Evolutionary conservation across 2,888 invertebrate species (phyloP), one percentile per base, ranked within the genome.

Genomic region (Buathra laborator): DNA sequence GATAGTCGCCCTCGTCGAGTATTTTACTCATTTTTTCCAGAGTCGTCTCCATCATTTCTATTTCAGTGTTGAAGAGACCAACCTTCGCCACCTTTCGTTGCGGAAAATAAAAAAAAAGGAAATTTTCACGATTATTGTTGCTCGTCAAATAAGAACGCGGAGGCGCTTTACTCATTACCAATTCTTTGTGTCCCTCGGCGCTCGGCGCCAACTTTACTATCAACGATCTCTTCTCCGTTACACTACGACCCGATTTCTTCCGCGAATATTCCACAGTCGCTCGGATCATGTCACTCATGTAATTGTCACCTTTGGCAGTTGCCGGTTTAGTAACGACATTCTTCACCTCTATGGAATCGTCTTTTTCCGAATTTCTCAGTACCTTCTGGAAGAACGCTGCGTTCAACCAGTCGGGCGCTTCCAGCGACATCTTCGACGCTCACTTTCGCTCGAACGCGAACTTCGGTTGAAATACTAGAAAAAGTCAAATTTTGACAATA

Each of bases 171-270:
- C 32, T 14, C n/a, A 29, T 87, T 84, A 93, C 93, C 86, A 93
- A 6, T 0, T 89, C 89, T 9, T 94, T 93, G 3, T 94, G 93
- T 19, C 95, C 90, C 91, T 94, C 51, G 10, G 92, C 90, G 62
- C 94, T 94, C 19, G 95, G 95, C 12, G 92, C 90, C 3, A 94
- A 88, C 82, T 94, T 94, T 6, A 92, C 77, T 16, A 94, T 89
- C 4, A 93, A 59, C 0, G 91, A 81, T 82, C 56, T 90, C 51
- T 92, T 92, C 62, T 91, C 88, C 7, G 75, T 87, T 43, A 87
- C 80, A 29, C 14, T 53, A 88, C 90, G 71, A 19, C 72, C 81
- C 10, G 74, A 86, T 37, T 85, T 80, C 0, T 74, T 76, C 2
- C 81, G 87, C 0, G 87, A 81, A 67, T 88, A 91, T 53, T 93